Percentiles rank a stretch among this genome's conserved stretches.
Conservation (phyloP, 2,888 invertebrate species). For the Heliconius hortense region DNA sequence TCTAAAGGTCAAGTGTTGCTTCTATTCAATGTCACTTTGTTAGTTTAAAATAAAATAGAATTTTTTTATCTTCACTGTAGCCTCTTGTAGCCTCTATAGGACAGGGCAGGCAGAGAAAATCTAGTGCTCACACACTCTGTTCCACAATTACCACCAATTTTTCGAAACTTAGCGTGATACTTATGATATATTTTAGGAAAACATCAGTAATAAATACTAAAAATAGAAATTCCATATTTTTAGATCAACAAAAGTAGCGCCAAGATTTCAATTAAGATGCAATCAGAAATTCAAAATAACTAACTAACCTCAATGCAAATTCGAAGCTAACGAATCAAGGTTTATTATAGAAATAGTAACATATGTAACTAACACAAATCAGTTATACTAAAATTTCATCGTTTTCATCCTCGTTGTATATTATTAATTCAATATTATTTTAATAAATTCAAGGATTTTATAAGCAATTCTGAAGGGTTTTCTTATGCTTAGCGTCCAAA, state of each 20-base stretch:
- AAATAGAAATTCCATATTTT: background rate
- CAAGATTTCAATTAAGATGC: background rate
- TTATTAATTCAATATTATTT: too few species aligned
- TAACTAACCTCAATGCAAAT: background rate
- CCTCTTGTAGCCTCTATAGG: too few species aligned
- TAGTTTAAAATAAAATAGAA: constrained; percentile 14
- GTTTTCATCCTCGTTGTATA: background rate
- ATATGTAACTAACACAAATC: background rate
- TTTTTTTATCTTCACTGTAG: background rate
- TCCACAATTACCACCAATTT: background rate
- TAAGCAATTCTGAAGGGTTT: too few species aligned
- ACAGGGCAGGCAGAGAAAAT: background rate
- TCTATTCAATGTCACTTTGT: background rate
- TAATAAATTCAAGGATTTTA: too few species aligned
- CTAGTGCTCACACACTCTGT: background rate
- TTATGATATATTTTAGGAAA: too few species aligned
- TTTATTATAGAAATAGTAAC: background rate
- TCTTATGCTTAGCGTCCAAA: too few species aligned
- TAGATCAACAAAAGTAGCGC: background rate
- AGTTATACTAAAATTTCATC: background rate
- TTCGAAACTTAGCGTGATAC: too few species aligned
- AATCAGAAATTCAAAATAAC: background rate
- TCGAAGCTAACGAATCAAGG: background rate
- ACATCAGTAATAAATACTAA: too few species aligned
- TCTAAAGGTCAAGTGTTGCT: background rate